Evolutionary conservation across 2,797 vertebrate species (phyloP), one percentile per base, ranked within the genome.

Genomic region (Argya squamiceps): DNA sequence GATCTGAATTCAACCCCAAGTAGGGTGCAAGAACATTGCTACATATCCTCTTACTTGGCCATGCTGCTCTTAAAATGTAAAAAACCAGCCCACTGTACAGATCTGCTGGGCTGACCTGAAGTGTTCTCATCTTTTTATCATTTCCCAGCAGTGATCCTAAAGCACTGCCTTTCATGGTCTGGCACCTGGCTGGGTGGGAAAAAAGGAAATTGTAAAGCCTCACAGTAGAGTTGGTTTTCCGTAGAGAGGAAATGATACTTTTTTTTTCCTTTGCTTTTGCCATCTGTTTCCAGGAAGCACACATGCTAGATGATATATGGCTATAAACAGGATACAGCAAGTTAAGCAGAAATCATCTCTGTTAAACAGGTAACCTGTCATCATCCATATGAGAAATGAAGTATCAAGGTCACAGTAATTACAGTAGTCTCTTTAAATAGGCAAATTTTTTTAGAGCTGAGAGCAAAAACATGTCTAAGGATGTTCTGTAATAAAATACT

Each of bases 271-370:
- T 83, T 84, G 20, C 34, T 77, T 81, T 92, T 84, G 37, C 69
- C 36, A 65, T 84, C 56, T 89, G 67, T 88, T 93, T 93, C 63
- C 89, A 94, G 92, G 93, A 96, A 96, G 86, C 64, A 89, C 23
- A 55, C 26, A 32, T 52, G 32, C 15, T 27, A 91, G 43, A 81
- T 88, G 56, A 92, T 85, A 94, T 22, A 75, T 18, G 43, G 41
- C 62, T 60, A 84, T 27, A 84, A 85, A 81, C 53, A 94, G 62
- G 78, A 95, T 34, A 83, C 3, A 74, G 79, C 53, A 90, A 88
- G 37, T 60, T 87, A 44, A 89, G 91, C 84, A 91, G 89, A 90
- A 94, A 93, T 36, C 6, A 47, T 18, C 10, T 60, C 63, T 95
- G 30, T 87, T 89, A 67, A 71, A 87, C 21, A 92, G 37, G 41